Evolutionary conservation across 2,113 vertebrate species (phyloP).

Genomic region (Suricata suricatta): DNA sequence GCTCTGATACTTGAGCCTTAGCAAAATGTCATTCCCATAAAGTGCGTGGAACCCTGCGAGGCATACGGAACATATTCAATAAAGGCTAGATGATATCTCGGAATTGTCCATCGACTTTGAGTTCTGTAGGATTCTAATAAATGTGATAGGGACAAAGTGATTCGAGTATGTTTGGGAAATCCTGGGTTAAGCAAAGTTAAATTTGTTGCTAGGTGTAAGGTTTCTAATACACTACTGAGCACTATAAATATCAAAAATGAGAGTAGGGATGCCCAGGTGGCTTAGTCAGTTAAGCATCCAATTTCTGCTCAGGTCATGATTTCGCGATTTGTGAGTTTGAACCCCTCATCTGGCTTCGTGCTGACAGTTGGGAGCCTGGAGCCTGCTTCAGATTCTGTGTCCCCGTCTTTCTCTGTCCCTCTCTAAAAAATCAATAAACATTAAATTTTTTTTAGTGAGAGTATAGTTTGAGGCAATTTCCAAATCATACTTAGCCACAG

Average conservation of each 20-base stretch:
- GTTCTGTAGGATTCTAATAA: background rate
- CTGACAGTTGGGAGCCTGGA: too few species aligned
- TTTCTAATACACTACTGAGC: background rate
- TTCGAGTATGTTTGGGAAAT: background rate
- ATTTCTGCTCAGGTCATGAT: too few species aligned
- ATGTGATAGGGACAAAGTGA: background rate
- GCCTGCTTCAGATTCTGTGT: too few species aligned
- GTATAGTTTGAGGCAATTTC: background rate
- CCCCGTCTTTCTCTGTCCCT: too few species aligned
- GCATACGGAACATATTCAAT: accelerated
- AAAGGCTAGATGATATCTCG: background rate
- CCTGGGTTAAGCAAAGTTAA: background rate
- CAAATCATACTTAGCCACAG: background rate
- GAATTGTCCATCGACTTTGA: background rate
- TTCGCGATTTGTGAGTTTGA: too few species aligned
- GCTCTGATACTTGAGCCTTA: background rate
- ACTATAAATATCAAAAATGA: background rate
- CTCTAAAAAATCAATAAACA: too few species aligned
- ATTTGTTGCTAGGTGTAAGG: background rate
- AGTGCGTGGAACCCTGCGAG: background rate
- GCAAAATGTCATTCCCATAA: background rate
- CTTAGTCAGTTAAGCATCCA: too few species aligned
- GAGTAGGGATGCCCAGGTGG: too few species aligned
- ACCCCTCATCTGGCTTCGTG: too few species aligned
- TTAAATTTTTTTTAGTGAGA: background rate